phyloP scores from a whole-genome alignment of 2,797 vertebrate species.

The Alouatta caraya region DNA sequence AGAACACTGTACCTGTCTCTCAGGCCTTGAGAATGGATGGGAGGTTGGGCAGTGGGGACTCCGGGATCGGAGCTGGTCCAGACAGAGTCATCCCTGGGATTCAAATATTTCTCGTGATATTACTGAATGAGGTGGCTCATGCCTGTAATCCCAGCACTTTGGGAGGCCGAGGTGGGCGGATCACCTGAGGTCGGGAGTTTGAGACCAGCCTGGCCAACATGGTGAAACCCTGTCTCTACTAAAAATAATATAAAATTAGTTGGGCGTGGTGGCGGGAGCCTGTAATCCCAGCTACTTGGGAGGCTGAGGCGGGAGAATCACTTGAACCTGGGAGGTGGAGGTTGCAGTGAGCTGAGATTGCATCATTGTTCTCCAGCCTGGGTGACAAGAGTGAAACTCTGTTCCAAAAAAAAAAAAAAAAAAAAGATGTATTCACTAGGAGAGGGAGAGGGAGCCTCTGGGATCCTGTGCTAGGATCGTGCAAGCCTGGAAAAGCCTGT shows the following conservation, averaged over 20 bases:
- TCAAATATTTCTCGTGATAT: too few species aligned
- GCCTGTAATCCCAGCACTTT: background rate
- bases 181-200: background rate
- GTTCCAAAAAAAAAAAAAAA: too few species aligned
- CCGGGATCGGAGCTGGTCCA: background rate
- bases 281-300: background rate
- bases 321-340: background rate
- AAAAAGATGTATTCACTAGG: background rate
- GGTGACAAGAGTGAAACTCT: background rate
- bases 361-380: background rate
- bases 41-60: background rate
- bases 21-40: background rate
- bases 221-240: background rate
- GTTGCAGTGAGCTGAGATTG: background rate
- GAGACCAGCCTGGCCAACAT: background rate
- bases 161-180: too few species aligned
- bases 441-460: background rate
- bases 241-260: background rate
- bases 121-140: background rate
- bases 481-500: background rate
- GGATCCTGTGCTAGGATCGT: too few species aligned
- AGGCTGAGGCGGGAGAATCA: background rate
- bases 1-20: background rate
- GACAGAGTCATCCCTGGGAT: background rate
- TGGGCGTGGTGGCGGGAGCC: rapidly evolving